These are phyloP conservation scores for Rhorus exstirpatorius DNA, from an alignment of 2,888 invertebrate genomes.

Conservation along the genomic window DNA sequence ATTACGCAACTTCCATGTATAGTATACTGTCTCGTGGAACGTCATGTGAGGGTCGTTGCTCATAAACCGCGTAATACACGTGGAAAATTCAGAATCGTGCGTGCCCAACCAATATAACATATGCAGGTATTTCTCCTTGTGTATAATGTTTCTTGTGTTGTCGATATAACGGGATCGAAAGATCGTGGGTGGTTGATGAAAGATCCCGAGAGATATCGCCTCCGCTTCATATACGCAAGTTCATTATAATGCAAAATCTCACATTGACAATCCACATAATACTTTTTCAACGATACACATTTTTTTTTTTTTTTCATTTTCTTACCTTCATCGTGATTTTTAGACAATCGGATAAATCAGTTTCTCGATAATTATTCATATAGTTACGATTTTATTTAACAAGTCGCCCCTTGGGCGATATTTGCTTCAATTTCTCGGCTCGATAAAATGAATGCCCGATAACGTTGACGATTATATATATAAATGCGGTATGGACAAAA, in stretches of 20 bases:
- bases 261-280: too few relatives aligned
- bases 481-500: too few relatives aligned
- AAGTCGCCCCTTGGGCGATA: too few relatives aligned
- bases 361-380: too few relatives aligned
- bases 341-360: too few relatives aligned
- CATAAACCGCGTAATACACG: conserved; percentile 46
- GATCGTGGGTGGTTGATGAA: conserved; percentile 31
- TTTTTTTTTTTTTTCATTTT: background rate
- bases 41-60: conserved; percentile 45
- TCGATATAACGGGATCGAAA: conserved; percentile 50
- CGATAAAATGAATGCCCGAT: too few relatives aligned
- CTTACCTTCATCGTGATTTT: too few relatives aligned
- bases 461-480: too few relatives aligned
- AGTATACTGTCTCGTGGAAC: conserved; percentile 31
- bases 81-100: conserved; percentile 64
- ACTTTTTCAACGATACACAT: conserved; percentile 8
- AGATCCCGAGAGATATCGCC: conserved; percentile 8
- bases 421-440: too few relatives aligned
- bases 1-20: conserved; percentile 55
- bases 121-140: conserved; percentile 56
- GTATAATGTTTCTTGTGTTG: conserved; percentile 32
- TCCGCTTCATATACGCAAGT: background rate
- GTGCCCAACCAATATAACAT: conserved; percentile 58
- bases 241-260: background rate
- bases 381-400: too few relatives aligned